A percentile compares a stretch with the other conserved stretches of the same genome.
These are phyloP conservation scores for Meandrina meandrites DNA, from an alignment of 92 coral and sea anemone species.

Conservation along the genomic window DNA sequence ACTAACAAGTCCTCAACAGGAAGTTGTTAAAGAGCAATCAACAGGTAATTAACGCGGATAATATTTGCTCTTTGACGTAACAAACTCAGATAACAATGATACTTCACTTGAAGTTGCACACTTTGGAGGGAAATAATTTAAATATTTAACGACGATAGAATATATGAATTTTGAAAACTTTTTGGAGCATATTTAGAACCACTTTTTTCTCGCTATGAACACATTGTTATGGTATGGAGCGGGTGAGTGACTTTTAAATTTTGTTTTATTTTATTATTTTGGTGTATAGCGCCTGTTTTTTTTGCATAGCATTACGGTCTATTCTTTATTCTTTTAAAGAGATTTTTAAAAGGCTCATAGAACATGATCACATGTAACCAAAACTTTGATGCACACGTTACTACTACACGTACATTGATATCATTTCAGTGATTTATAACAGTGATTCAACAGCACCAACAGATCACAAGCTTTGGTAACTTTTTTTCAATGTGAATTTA, in stretches of 20 bases:
- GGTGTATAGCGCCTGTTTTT: background rate
- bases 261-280: background rate
- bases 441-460: background rate
- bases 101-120: background rate
- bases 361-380: too few species aligned
- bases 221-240: conserved; percentile 13
- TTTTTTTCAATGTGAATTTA: background rate
- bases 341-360: background rate
- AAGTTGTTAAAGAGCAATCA: conserved; percentile 15
- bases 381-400: background rate
- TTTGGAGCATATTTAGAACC: background rate
- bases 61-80: background rate
- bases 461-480: background rate
- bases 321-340: background rate
- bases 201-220: background rate
- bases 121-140: background rate
- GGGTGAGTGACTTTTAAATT: background rate
- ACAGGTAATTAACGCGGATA: conserved; percentile 18
- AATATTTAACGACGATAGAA: background rate
- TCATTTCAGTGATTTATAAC: background rate
- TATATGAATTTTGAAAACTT: background rate
- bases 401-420: background rate
- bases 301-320: background rate
- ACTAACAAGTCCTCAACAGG: conserved; percentile 1
- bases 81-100: background rate